These are phyloP conservation scores for Threskiornis aethiopicus DNA, from an alignment of 2,797 vertebrate species.

Conservation along the genomic window DNA sequence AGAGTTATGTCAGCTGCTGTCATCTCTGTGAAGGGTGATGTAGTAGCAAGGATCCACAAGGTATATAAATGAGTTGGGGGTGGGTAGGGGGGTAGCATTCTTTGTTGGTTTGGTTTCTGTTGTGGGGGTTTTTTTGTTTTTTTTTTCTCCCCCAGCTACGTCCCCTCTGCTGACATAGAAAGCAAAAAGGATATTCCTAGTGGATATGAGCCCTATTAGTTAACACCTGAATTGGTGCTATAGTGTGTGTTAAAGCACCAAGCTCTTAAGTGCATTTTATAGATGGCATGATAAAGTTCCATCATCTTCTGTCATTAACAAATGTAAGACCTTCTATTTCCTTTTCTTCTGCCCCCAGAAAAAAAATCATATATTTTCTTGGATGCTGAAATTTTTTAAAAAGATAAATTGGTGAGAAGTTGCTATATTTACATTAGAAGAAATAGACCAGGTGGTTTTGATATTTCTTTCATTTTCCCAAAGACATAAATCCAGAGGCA, in stretches of 20 bases:
- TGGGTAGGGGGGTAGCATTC: accelerated
- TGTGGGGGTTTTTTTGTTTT: too few species aligned
- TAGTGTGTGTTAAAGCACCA: not conserved
- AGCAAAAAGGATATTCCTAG: not conserved
- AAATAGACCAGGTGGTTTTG: not conserved
- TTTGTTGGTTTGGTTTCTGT: not conserved
- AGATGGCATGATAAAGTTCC: not conserved
- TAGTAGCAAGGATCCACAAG: not conserved
- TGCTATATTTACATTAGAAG: not conserved
- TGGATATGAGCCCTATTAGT: not conserved
- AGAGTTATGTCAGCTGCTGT: not conserved
- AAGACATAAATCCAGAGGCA: not conserved
- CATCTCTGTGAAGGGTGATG: not conserved
- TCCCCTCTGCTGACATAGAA: not conserved
- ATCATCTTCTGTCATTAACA: not conserved
- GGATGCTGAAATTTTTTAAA: not conserved
- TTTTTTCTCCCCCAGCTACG: not conserved
- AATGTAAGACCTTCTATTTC: not conserved
- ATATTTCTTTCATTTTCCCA: not conserved
- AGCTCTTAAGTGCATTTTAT: not conserved
- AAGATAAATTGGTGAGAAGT: not conserved
- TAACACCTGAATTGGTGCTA: not conserved
- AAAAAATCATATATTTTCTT: not conserved
- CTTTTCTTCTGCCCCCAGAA: not conserved
- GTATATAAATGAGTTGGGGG: not conserved